phyloP scores from a whole-genome alignment of 2,888 invertebrate genomes.

The Bruchidius siliquastri region DNA sequence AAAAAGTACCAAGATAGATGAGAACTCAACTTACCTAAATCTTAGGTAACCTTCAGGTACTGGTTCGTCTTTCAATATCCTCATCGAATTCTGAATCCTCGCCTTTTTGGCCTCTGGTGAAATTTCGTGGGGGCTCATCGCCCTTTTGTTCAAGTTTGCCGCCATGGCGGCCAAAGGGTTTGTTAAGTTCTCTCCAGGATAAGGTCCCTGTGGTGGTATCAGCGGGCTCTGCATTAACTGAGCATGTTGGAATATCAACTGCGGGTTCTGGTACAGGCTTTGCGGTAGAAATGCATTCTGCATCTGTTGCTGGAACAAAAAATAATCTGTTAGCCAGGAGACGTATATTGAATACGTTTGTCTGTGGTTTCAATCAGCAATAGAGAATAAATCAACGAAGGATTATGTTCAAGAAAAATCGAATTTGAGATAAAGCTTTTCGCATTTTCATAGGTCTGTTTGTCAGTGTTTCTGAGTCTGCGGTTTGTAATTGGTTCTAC shows the following conservation, averaged over 20 bases:
- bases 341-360: too few relatives aligned
- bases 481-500: too few relatives aligned
- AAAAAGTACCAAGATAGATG: too few relatives aligned
- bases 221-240: conserved; percentile 43
- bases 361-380: too few relatives aligned
- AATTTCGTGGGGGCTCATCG: conserved; percentile 50
- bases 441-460: too few relatives aligned
- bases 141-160: conserved; percentile 52
- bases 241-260: conserved; percentile 46
- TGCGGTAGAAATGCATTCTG: conserved; percentile 43
- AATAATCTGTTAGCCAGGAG: background rate
- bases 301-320: conserved; percentile 28
- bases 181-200: conserved; percentile 41
- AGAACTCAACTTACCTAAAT: conserved; percentile 46
- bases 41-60: conserved; percentile 85
- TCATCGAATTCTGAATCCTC: conserved; percentile 62
- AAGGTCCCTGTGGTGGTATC: conserved; percentile 36
- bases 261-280: conserved; percentile 41
- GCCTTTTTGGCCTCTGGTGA: conserved; percentile 60
- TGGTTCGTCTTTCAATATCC: conserved; percentile 81
- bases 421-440: too few relatives aligned
- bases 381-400: too few relatives aligned
- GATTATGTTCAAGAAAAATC: too few relatives aligned
- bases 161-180: conserved; percentile 52
- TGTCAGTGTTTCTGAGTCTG: too few relatives aligned